These are phyloP conservation scores for Neoscelio sp. DNA, from an alignment of 2,888 invertebrate species.

Conservation along the genomic window DNA sequence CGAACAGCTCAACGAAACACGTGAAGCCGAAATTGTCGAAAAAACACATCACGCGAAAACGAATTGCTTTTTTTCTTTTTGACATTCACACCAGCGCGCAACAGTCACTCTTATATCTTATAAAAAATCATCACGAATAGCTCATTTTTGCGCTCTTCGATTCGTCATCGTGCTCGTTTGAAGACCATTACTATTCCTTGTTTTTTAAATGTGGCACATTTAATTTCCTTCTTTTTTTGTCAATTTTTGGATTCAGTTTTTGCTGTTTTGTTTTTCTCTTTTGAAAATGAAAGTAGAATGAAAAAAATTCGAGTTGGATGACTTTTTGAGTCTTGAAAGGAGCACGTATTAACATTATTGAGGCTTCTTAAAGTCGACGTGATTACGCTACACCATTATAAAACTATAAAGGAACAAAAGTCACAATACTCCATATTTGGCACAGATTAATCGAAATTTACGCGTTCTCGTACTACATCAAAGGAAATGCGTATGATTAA, in stretches of 20 bases:
- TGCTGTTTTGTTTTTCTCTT: no score
- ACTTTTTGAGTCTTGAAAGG: slow-evolving; percentile 24
- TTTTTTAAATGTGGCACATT: background rate
- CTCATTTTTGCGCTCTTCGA: slow-evolving; percentile 55
- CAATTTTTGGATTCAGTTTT: slow-evolving; percentile 2
- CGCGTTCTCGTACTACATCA: slow-evolving; percentile 57
- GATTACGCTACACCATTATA: slow-evolving; percentile 63
- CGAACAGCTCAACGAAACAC: background rate
- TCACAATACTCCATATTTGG: slow-evolving; percentile 82
- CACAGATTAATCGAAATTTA: slow-evolving; percentile 81
- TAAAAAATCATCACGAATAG: slow-evolving; percentile 64
- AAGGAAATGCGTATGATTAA: slow-evolving; percentile 61
- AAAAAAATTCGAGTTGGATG: no score
- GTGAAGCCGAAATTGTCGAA: slow-evolving; percentile 26
- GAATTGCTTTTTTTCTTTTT: background rate
- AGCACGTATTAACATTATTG: slow-evolving; percentile 40
- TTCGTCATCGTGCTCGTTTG: slow-evolving; percentile 43
- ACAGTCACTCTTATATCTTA: slow-evolving; percentile 48
- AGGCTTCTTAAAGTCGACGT: slow-evolving; percentile 56
- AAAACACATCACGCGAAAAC: slow-evolving; percentile 39
- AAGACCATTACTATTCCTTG: slow-evolving; percentile 7
- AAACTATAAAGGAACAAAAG: slow-evolving; percentile 79
- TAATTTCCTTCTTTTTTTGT: slow-evolving; percentile 7
- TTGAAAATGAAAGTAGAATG: no score
- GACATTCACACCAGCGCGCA: slow-evolving; percentile 37